Percentiles rank a stretch among this genome's conserved stretches.
Conservation (phyloP, 23 tunicate genomes). For the Halocynthia aurantium region DNA sequence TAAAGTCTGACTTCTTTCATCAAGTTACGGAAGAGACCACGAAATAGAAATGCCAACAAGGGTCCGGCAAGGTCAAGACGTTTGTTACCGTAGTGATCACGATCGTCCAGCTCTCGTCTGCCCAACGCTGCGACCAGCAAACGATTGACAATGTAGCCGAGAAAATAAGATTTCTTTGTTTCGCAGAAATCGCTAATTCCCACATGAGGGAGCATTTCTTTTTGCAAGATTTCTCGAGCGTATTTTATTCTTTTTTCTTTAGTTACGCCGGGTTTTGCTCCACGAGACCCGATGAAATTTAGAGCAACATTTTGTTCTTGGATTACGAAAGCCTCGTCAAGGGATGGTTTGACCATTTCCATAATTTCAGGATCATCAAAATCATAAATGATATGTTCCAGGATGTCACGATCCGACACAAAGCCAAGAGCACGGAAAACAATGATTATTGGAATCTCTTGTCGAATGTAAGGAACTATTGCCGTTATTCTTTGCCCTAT, state of each 20-base stretch:
- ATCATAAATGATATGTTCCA: slow-evolving; percentile 98
- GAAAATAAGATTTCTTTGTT: slow-evolving; percentile 97
- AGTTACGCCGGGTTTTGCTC: slow-evolving; percentile 97
- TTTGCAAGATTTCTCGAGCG: slow-evolving; percentile 91
- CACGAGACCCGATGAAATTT: slow-evolving; percentile 97
- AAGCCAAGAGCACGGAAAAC: slow-evolving; percentile 99
- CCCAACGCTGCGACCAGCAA: slow-evolving; percentile 95
- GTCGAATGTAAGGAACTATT: slow-evolving; percentile 97
- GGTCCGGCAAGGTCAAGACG: slow-evolving; percentile 98
- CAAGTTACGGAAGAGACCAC: slow-evolving; percentile 87
- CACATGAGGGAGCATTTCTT: slow-evolving; percentile 99
- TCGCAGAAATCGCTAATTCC: slow-evolving; percentile 99
- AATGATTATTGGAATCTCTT: slow-evolving; percentile 97
- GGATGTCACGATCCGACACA: slow-evolving; percentile 96
- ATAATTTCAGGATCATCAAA: slow-evolving; percentile 99
- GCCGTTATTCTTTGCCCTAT: slow-evolving; percentile 98
- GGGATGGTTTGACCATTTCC: slow-evolving; percentile 99
- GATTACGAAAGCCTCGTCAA: slow-evolving; percentile 98
- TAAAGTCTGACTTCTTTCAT: slow-evolving; percentile 98
- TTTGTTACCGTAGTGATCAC: slow-evolving; percentile 99
- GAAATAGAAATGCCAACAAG: slow-evolving; percentile 90
- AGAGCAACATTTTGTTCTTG: slow-evolving; percentile 98
- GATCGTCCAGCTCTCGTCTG: slow-evolving; percentile 93
- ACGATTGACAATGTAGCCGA: slow-evolving; percentile 99
- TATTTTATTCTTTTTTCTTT: slow-evolving; percentile 95